Evolutionary conservation across 2,113 vertebrate species (phyloP).

Genomic region (Amphilophus citrinellus): DNA sequence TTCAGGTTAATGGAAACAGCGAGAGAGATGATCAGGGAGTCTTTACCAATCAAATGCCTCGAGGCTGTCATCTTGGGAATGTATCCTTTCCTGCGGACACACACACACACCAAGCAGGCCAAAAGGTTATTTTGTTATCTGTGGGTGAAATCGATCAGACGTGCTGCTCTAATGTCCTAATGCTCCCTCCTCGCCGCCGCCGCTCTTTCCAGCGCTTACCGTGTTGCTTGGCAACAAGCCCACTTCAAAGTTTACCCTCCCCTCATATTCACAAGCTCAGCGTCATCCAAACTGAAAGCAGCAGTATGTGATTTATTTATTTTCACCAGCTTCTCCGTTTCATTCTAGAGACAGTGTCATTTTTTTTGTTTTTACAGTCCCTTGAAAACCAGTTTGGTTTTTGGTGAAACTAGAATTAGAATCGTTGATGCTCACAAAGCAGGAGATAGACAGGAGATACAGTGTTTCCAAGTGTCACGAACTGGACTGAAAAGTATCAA

Average conservation of each 20-base stretch:
- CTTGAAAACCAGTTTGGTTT: no score
- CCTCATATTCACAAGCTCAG: neutral
- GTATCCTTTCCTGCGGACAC: constrained; percentile 89
- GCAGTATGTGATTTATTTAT: neutral
- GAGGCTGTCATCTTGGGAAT: constrained; percentile 98
- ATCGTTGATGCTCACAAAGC: no score
- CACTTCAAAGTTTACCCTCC: constrained; percentile 50
- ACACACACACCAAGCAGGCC: neutral
- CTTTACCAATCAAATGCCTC: constrained; percentile 98
- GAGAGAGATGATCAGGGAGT: constrained; percentile 93
- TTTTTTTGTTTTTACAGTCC: neutral
- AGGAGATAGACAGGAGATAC: no score
- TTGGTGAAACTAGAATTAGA: no score
- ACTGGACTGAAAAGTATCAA: no score
- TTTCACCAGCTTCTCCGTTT: neutral
- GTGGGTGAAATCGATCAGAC: constrained; percentile 60
- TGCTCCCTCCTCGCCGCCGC: constrained; percentile 7
- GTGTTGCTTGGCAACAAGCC: constrained; percentile 75
- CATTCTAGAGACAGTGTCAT: neutral
- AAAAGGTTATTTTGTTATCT: constrained; percentile 43
- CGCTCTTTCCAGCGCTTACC: constrained; percentile 12
- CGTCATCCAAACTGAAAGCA: constrained; percentile 30
- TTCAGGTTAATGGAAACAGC: constrained; percentile 96
- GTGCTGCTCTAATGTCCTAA: constrained; percentile 27
- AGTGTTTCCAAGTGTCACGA: no score